Evolutionary conservation across 2,888 invertebrate species (phyloP).

Genomic region (Morpho achilles): DNA sequence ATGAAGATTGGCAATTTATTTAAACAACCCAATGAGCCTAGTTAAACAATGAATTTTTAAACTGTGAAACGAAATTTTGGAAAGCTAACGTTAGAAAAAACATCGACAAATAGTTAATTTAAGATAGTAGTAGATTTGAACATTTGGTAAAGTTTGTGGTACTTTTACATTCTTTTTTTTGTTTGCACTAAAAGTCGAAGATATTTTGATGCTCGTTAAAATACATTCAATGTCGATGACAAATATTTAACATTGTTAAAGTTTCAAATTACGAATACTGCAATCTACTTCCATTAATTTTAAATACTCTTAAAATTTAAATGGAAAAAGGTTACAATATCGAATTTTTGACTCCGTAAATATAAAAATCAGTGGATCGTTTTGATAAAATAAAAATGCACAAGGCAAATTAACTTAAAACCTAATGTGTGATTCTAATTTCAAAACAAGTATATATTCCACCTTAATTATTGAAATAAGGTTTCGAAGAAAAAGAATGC

Average conservation of each 20-base stretch:
- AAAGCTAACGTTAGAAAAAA: too few relatives aligned
- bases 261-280: background rate
- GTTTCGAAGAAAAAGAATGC: slow-evolving; percentile 35
- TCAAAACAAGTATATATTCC: slow-evolving; percentile 18
- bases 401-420: slow-evolving; percentile 6
- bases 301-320: background rate
- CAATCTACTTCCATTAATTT: background rate
- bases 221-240: too few relatives aligned
- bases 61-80: too few relatives aligned
- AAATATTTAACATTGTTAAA: background rate
- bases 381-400: slow-evolving; percentile 4
- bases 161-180: too few relatives aligned
- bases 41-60: too few relatives aligned
- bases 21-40: too few relatives aligned
- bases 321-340: background rate
- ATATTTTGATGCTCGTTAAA: too few relatives aligned
- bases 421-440: slow-evolving; percentile 19
- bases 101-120: too few relatives aligned
- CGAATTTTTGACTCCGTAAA: background rate
- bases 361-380: slow-evolving; percentile 3
- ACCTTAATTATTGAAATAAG: slow-evolving; percentile 34
- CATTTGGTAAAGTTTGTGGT: too few relatives aligned
- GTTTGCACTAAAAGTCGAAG: too few relatives aligned
- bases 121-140: too few relatives aligned
- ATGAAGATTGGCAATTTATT: too few relatives aligned